Base-by-base conservation (phyloP, 2,888 invertebrate genomes). In the Pantelozetes paolii region DNA sequence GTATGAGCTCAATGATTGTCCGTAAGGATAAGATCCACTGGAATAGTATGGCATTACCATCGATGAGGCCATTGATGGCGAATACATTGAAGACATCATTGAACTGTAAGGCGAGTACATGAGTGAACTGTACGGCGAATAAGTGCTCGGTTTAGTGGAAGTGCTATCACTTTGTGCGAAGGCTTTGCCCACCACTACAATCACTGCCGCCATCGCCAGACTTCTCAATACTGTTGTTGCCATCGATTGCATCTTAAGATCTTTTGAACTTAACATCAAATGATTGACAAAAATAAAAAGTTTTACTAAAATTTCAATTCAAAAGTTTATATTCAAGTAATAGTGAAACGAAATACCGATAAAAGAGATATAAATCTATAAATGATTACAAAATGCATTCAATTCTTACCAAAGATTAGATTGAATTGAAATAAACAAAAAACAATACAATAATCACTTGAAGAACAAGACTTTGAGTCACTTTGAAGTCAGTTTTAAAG, bases 111-210 rank as follows among this genome's bases (percentile, higher is more conserved):
- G 62, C 30, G 62, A 62, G 32, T 62, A 62, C 62, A 62, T 62
- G 11, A 62, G 62, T n/a, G 62, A 62, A 62, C 32, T 62, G 62
- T 62, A 62, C 18, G 62, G 62, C 30, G 62, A 62, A 32, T 62
- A 62, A 30, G 11, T 62, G 30, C 11, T 32, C 8, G 30, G 32
- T 32, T 62, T 62, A 32, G 8, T 30, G 30, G 32, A 5, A 2
- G 62, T 15, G n/a, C 30, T 32, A 20, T 62, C 62, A 62, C 62
- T 30, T 62, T 30, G 62, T 32, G 30, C 32, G 6, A 9, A 62
- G 3, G 28, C 18, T 30, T 30, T 30, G 15, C 32, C 32, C 3
- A 32, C 8, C 8, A 18, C 6, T 1, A 62, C 6, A 18, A 62
- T 3, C 30, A 32, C 30, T 18, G 26, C 32, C 6, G 32, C 62